Evolutionary conservation across 2,888 invertebrate genomes (phyloP).

Genomic region (Himalopsyche anomala): DNA sequence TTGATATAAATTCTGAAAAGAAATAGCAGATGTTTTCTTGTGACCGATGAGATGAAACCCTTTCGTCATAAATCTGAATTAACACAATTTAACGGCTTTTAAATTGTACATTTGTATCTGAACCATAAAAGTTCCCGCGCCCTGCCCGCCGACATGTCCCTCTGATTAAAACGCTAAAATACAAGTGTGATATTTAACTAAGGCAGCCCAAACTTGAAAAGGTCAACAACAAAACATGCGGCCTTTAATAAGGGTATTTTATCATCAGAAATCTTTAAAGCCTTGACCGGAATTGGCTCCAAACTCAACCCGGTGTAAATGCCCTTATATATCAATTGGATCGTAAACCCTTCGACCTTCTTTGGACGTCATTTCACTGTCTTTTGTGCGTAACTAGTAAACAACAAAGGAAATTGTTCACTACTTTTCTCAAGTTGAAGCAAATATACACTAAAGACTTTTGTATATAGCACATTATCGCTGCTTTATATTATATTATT

Average conservation of each 20-base stretch:
- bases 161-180: conserved; percentile 33
- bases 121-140: conserved; percentile 12
- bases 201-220: conserved; percentile 40
- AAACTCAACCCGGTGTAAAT: conserved; percentile 51
- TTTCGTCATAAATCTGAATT: conserved; percentile 41
- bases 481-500: no score
- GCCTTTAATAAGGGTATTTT: conserved; percentile 50
- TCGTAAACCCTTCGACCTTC: conserved; percentile 66
- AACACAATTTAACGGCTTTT: conserved; percentile 37
- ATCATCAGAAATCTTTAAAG: conserved; percentile 51
- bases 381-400: conserved; percentile 62
- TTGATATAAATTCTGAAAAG: conserved; percentile 9
- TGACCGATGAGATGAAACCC: not conserved
- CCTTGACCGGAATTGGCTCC: conserved; percentile 48
- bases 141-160: not conserved
- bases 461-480: no score
- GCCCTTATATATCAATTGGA: conserved; percentile 63
- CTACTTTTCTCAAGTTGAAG: not conserved
- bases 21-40: conserved; percentile 18
- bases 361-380: conserved; percentile 65
- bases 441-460: not conserved
- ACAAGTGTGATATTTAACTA: conserved; percentile 37
- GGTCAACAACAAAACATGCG: conserved; percentile 47
- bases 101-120: conserved; percentile 23
- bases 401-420: conserved; percentile 58